Conservation (phyloP, 2,888 invertebrate genomes). For the Tethea ocularis region DNA sequence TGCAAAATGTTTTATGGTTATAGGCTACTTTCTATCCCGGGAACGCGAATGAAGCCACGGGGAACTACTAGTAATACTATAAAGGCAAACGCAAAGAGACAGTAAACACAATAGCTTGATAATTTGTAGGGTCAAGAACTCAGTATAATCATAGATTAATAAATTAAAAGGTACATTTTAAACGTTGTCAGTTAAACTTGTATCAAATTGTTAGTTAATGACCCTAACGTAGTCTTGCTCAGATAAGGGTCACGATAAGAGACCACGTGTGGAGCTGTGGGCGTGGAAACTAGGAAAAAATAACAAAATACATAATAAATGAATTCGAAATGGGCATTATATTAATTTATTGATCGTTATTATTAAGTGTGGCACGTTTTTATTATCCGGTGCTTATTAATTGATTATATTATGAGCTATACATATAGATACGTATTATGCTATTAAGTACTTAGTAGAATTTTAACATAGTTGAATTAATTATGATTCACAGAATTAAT, state of each 20-base stretch:
- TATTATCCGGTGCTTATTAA: neutral
- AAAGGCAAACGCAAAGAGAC: too few species aligned
- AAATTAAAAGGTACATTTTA: slow-evolving; percentile 13
- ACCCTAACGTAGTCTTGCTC: slow-evolving; percentile 29
- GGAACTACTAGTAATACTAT: too few species aligned
- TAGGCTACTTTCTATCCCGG: too few species aligned
- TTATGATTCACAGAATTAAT: neutral
- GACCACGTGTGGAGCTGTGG: slow-evolving; percentile 38
- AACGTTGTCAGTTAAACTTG: slow-evolving; percentile 42
- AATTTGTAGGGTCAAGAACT: neutral
- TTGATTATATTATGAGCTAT: neutral
- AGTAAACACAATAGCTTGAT: too few species aligned
- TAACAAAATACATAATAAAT: neutral
- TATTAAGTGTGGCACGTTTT: neutral
- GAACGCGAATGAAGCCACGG: too few species aligned
- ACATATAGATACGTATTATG: neutral
- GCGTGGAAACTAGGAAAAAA: slow-evolving; percentile 22
- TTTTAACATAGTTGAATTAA: neutral
- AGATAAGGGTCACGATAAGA: slow-evolving; percentile 46
- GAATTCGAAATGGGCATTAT: neutral
- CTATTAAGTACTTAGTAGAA: too few species aligned
- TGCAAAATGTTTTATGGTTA: too few species aligned
- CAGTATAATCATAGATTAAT: neutral
- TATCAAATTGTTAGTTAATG: slow-evolving; percentile 36
- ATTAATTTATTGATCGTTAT: neutral